Evolutionary conservation across 2,113 vertebrate species (phyloP).

Genomic region (Misgurnus mizolepis): DNA sequence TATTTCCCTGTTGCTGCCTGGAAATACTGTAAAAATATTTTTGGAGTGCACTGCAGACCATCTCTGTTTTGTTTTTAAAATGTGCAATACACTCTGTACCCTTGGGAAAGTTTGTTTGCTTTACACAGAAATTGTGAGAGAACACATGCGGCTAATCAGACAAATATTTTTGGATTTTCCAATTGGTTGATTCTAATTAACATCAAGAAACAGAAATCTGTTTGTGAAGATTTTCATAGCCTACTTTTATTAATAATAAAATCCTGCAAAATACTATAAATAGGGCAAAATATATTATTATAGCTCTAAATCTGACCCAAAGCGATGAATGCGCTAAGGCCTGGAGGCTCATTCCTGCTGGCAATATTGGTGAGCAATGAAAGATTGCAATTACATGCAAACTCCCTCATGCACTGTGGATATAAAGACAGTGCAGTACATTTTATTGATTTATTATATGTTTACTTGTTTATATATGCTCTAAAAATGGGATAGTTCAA

Average conservation of each 20-base stretch:
- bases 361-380: conserved; percentile 14
- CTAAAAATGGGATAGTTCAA: background rate
- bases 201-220: background rate
- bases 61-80: background rate
- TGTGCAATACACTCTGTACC: background rate
- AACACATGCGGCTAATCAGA: background rate
- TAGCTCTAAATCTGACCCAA: background rate
- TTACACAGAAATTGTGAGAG: background rate
- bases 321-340: conserved; percentile 13
- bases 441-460: background rate
- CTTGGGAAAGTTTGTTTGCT: background rate
- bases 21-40: background rate
- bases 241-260: background rate
- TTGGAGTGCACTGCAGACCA: background rate
- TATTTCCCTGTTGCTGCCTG: background rate
- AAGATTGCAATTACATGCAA: conserved; percentile 17
- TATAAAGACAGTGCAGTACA: background rate
- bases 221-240: background rate
- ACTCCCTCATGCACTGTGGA: conserved; percentile 5
- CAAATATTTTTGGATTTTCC: background rate
- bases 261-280: no score
- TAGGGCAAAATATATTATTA: background rate
- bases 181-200: background rate
- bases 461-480: conserved; percentile 11
- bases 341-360: conserved; percentile 10